Evolutionary conservation across 1,140 invertebrate genomes (phyloP), one percentile per base, ranked within the genome.

Genomic region (Globodera ellingtonae): DNA sequence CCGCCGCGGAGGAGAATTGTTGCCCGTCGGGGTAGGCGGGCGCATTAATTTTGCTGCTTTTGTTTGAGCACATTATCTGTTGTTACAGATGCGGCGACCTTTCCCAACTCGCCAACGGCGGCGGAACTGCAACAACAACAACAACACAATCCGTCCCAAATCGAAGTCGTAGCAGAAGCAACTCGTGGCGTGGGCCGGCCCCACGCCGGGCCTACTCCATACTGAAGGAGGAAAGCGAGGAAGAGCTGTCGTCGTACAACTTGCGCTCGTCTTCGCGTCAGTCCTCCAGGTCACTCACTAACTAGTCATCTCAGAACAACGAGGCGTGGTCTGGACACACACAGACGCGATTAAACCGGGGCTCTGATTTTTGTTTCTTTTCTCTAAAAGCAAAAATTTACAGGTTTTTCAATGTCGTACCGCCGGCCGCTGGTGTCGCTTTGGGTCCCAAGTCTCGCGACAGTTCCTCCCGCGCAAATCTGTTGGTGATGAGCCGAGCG

Each of bases 141-240:
- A 65, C 35, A 1, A 3, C 56, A 10, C 13, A 59, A 18, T 59
- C 56, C 6, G n/a, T 6, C 3, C 46, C 72, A 6, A 13, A 24
- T 4, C 48, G 75, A 9, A 59, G 78, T 24, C 69, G 88, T 47
- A 82, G 85, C 79, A 73, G 87, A 35, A 80, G 80, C 72, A 84
- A 88, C 79, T 87, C 87, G 0, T 86, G 82, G 80, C 72, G 88
- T 52, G 80, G 84, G 67, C 67, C 72, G 18, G 56, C 59, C 24
- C 24, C 66, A 8, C 71, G 85, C 52, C 52, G 87, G 62, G 87
- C 88, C 4, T 89, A 88, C 62, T 84, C 87, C 6, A 89, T 89
- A 70, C 74, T 89, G 47, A 89, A 89, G 74, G 87, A 89, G 75
- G 87, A 89, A 79, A 87, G 85, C 65, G 87, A 89, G 75, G 87